Evolutionary conservation across 1,140 invertebrate genomes (phyloP), one percentile per base, ranked within the genome.

Genomic region (Melipona quadrifasciata): DNA sequence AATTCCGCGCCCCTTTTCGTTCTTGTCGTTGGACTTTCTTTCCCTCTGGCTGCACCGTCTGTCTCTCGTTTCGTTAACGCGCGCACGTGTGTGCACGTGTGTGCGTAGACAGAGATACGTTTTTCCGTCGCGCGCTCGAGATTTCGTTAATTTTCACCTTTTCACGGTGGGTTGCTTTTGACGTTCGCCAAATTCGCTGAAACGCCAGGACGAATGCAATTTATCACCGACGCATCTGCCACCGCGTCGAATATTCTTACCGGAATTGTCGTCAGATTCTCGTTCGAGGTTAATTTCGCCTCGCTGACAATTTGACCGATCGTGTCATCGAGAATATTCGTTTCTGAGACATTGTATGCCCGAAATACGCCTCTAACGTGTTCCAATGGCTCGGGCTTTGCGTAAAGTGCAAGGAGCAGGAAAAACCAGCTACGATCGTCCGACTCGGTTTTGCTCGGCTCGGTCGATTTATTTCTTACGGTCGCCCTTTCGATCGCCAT

Each of bases 391-490:
- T 39, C 5, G 31, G 1, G 31, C 31, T 31, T 31, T 31, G 2
- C 31, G 31, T 31, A 39, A 6, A 39, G 39, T 39, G 39, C 39
- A 39, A 39, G 0, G 39, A 47, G 0, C 8, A 47, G 6, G 6
- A 8, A 47, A 47, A 47, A 61, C 58, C 14, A 61, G n/a, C 21
- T 72, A 57, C 14, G 47, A 53, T 65, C 58, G 61, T 27, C 58
- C 10, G 39, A 8, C 31, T 72, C 55, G 70, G 88, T 89, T 77
- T 87, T 87, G 47, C 61, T 1, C 27, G 19, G 72, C 80, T 77
- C 80, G 57, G 31, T 55, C 72, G 75, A 88, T 88, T 84, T 57
- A 65, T 64, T 88, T 88, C 84, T 86, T 86, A 57, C 72, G 6
- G 51, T 21, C 39, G 39, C 14, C 47, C 51, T 77, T 83, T 73